Evolutionary conservation across 2,888 invertebrate genomes (phyloP).

Genomic region (Cephonodes hylas): DNA sequence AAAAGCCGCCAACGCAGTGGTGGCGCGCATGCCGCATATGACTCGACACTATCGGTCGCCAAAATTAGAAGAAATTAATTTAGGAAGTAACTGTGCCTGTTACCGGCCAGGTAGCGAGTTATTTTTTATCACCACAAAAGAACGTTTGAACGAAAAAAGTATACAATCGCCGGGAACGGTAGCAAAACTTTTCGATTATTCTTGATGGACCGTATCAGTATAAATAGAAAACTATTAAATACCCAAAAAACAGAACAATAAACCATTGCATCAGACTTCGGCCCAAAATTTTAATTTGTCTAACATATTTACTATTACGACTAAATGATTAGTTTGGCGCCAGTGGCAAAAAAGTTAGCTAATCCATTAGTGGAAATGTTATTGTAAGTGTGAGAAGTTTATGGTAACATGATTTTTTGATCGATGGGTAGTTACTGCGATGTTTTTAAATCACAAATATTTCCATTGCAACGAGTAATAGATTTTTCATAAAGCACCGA

Average conservation of each 20-base stretch:
- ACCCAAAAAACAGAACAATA: conserved; percentile 45
- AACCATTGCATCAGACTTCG: conserved; percentile 44
- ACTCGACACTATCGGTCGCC: conserved; percentile 64
- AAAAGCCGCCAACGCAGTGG: conserved; percentile 44
- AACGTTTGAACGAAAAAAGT: conserved; percentile 44
- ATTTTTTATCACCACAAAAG: conserved; percentile 46
- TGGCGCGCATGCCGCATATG: conserved; percentile 54
- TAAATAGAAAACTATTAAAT: conserved; percentile 70
- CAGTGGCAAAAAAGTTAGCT: conserved; percentile 36
- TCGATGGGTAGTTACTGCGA: no score
- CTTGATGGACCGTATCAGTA: conserved; percentile 62
- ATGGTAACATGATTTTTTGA: no score
- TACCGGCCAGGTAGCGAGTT: conserved; percentile 59
- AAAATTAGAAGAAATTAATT: conserved; percentile 74
- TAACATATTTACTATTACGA: conserved; percentile 31
- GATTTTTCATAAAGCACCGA: conserved; percentile 9
- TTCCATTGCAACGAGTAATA: background rate
- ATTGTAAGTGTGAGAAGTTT: background rate
- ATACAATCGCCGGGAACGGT: conserved; percentile 62
- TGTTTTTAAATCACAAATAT: background rate
- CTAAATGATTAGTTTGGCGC: conserved; percentile 55
- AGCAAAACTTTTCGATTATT: conserved; percentile 70
- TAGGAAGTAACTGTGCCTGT: conserved; percentile 56
- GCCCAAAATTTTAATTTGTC: conserved; percentile 46
- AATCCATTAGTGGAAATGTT: background rate